Conservation (phyloP, 2,797 vertebrate species). For the Sandelia bainsii region DNA sequence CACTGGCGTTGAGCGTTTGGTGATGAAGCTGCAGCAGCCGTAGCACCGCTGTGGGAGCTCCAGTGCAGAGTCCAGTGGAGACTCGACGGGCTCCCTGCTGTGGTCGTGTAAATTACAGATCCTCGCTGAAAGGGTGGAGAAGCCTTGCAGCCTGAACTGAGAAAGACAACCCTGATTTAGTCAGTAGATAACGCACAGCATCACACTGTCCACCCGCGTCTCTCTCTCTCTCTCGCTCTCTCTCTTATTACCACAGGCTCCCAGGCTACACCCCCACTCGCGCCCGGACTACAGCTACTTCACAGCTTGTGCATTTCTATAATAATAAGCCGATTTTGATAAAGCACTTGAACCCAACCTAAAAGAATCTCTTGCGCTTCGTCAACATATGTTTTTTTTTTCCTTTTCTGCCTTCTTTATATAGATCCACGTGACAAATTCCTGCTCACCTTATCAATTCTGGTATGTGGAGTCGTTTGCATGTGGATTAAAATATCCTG, state of each 20-base stretch:
- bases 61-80: constrained; percentile 60
- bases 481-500: constrained; percentile 23
- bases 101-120: constrained; percentile 69
- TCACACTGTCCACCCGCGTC: constrained; percentile 68
- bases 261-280: constrained; percentile 76
- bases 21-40: constrained; percentile 39
- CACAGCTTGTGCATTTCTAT: constrained; percentile 32
- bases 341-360: background rate
- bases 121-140: constrained; percentile 72
- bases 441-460: constrained; percentile 11
- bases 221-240: constrained; percentile 59
- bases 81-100: constrained; percentile 56
- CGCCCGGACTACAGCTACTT: constrained; percentile 56
- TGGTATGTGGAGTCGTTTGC: constrained; percentile 10
- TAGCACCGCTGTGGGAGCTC: constrained; percentile 41
- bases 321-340: constrained; percentile 33
- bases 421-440: background rate
- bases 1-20: constrained; percentile 45
- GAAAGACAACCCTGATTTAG: constrained; percentile 77
- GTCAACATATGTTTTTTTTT: constrained; percentile 20
- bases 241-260: constrained; percentile 70
- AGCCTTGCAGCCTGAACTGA: constrained; percentile 67
- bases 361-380: constrained; percentile 20
- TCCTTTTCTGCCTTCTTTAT: background rate
- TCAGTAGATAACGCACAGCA: constrained; percentile 72